Conservation (phyloP, 2,888 invertebrate genomes). For the Mythimna vitellina region DNA sequence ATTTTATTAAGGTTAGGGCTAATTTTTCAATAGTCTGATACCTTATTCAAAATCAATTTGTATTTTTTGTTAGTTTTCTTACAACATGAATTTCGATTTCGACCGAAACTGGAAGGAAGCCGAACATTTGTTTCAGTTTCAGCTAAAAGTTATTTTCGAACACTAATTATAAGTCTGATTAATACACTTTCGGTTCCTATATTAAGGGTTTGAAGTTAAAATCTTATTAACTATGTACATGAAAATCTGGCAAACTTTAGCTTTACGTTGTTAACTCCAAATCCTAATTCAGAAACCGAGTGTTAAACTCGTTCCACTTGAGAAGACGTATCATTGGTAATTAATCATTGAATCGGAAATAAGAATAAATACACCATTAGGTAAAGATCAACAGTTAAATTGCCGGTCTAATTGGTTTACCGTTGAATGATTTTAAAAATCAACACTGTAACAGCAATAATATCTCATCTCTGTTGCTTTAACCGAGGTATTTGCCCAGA, state of each 20-base stretch:
- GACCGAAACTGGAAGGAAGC: no score
- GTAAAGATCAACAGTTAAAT: slow-evolving; percentile 23
- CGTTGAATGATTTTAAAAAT: slow-evolving; percentile 15
- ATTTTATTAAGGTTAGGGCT: no score
- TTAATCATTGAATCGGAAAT: slow-evolving; percentile 7
- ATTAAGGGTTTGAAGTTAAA: neutral
- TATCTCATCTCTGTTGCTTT: slow-evolving; percentile 19
- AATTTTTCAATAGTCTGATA: no score
- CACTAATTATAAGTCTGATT: no score
- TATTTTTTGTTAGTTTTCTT: no score
- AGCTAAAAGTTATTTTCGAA: no score
- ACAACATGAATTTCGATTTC: no score
- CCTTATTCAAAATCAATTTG: no score
- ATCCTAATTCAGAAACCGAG: neutral
- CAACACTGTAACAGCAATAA: neutral
- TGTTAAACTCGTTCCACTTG: slow-evolving; percentile 2
- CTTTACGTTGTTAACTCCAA: neutral
- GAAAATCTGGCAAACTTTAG: neutral
- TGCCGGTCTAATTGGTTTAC: slow-evolving; percentile 8
- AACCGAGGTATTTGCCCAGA: slow-evolving; percentile 38
- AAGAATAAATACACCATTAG: slow-evolving; percentile 5
- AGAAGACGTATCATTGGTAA: neutral
- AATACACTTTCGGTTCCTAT: neutral
- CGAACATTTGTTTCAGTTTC: no score
- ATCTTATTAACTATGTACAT: neutral